Evolutionary conservation across 2,113 vertebrate species (phyloP).

Genomic region (Desmodus rotundus): DNA sequence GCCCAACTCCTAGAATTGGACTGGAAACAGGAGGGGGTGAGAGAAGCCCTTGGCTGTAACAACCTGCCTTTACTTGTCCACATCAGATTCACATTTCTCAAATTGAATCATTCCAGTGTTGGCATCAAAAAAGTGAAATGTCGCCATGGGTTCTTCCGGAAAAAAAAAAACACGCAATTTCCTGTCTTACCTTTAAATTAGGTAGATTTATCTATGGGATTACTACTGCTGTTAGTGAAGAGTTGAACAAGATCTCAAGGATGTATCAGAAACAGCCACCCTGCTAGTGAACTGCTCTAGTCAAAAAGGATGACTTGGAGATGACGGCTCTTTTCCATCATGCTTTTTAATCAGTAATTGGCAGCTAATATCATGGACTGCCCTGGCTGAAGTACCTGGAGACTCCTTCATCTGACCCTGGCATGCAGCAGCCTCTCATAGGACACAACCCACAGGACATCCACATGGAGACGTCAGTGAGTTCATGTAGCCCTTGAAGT

Average conservation of each 20-base stretch:
- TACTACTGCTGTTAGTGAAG: background rate
- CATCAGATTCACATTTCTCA: slow-evolving; percentile 11
- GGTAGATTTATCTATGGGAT: background rate
- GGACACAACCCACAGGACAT: background rate
- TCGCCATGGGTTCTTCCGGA: background rate
- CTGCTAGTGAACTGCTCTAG: background rate
- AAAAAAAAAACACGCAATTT: slow-evolving; percentile 8
- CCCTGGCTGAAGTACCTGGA: background rate
- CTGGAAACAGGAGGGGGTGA: no score
- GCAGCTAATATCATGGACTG: background rate
- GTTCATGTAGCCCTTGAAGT: background rate
- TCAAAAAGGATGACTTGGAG: background rate
- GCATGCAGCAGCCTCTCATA: background rate
- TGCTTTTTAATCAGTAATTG: background rate
- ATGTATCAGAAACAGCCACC: background rate
- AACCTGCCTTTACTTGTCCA: background rate
- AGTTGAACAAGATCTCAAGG: background rate
- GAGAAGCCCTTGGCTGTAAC: background rate
- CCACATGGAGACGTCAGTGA: background rate
- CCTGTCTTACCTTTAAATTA: background rate
- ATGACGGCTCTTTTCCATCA: background rate
- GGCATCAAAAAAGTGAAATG: background rate
- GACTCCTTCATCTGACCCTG: background rate
- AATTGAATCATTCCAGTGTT: background rate
- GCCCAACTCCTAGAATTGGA: background rate